Percentiles rank a stretch among this genome's conserved stretches.
Conservation (phyloP, 2,113 vertebrate genomes). For the Pterocles orientalis region DNA sequence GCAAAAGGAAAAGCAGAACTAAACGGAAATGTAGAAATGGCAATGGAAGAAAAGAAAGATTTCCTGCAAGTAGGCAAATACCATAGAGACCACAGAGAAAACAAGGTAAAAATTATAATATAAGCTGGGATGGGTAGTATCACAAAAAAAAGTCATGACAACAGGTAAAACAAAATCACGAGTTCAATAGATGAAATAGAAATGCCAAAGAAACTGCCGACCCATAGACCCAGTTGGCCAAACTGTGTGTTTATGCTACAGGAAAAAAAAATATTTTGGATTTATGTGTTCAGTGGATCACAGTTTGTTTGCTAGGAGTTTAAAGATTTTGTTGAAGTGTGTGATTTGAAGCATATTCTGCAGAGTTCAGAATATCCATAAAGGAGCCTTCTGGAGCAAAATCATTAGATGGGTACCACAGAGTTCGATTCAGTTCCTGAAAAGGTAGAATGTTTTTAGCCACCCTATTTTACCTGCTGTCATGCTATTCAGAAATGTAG, state of each 20-base stretch:
- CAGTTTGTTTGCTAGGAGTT: neutral
- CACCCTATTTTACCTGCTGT: neutral
- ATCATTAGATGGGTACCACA: neutral
- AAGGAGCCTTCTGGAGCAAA: neutral
- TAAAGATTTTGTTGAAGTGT: neutral
- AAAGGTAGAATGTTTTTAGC: neutral
- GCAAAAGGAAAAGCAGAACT: neutral
- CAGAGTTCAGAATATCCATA: neutral
- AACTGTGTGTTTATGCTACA: neutral
- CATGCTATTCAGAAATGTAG: neutral
- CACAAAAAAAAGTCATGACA: neutral
- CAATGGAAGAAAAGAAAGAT: neutral
- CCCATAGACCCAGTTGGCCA: neutral
- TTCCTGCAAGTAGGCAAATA: neutral
- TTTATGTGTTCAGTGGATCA: neutral
- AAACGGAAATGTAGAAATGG: neutral
- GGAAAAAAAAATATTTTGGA: neutral
- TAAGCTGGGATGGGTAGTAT: neutral
- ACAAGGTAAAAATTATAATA: neutral
- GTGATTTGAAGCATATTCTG: neutral
- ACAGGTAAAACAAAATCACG: neutral
- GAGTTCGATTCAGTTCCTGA: neutral
- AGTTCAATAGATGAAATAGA: neutral
- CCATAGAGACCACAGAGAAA: neutral
- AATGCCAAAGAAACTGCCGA: neutral